These are phyloP conservation scores for Hemitrygon akajei DNA, from an alignment of 2,797 vertebrate species.

Conservation along the genomic window DNA sequence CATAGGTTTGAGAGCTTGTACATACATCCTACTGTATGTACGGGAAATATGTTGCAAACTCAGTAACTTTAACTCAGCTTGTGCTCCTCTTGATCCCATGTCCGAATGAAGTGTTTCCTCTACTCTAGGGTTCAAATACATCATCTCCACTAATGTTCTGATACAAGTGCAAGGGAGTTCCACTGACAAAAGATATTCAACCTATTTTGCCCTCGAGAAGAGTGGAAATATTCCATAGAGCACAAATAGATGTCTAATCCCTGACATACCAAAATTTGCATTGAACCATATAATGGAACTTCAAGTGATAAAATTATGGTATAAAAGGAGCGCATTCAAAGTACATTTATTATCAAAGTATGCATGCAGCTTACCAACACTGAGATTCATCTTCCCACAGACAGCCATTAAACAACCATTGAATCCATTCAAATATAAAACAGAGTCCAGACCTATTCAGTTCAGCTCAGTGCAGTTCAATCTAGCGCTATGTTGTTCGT, in stretches of 20 bases:
- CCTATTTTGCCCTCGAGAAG: background rate
- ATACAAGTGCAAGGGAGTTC: background rate
- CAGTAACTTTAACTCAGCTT: background rate
- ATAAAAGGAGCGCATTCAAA: background rate
- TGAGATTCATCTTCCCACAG: no score
- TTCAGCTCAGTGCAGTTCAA: no score
- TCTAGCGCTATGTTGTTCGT: no score
- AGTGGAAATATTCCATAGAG: background rate
- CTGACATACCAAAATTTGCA: background rate
- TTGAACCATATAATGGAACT: background rate
- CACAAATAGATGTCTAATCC: background rate
- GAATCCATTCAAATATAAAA: no score
- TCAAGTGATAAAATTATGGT: background rate
- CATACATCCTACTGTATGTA: background rate
- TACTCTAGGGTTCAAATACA: background rate
- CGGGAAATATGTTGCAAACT: background rate
- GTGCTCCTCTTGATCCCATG: no score
- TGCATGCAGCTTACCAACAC: no score
- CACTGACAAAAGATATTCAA: background rate
- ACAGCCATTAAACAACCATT: no score
- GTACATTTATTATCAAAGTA: no score
- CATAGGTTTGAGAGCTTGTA: background rate
- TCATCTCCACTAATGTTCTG: background rate
- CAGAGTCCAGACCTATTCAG: no score
- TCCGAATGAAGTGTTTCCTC: background rate